Base-by-base conservation (phyloP, 2,113 vertebrate species). In the Laticauda colubrina region DNA sequence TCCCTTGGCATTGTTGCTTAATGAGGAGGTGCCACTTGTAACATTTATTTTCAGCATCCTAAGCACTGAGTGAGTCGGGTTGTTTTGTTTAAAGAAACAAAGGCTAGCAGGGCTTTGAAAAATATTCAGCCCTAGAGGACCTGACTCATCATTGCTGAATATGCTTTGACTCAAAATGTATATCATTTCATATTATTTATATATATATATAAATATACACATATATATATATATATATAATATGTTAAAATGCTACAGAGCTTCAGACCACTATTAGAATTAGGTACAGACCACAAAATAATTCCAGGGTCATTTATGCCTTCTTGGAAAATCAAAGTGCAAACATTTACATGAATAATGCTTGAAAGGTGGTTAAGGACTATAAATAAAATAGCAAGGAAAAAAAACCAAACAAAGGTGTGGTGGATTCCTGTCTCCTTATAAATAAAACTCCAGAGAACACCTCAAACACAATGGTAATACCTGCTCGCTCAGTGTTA, bases 401-500 rank as follows among this genome's bases (percentile, higher is more conserved):
- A 93, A 97, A 90, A 97, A 96, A 69, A 1, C 29, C 29, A n/a
- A 69, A 64, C 45, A 95, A 97, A 96, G 86, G 96, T 91, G 91
- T 1, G 26, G 96, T 90, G 93, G 96, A 95, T 94, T 92, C 93
- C 94, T 96, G 95, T 94, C 92, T 91, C 87, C 93, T 2, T n/a
- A 94, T 96, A 96, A 96, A 95, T 95, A 94, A 94, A 92, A 75
- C 90, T 75, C 93, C 94, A 90, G 95, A 91, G 56, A 89, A 96
- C 95, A 95, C 55, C 91, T 53, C 20, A 93, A 86, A 94, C 48
- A 92, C 94, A 94, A 94, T 95, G 94, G 95, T 90, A 96, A 96
- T 97, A 96, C 96, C 95, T 95, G 96, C 96, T 97, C 95, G 93
- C 96, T 97, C 96, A 95, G 97, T 97, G 98, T 94, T 94, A 91